A percentile compares a stretch with the other conserved stretches of the same genome.
Evolutionary conservation across 2,888 invertebrate genomes (phyloP).

Genomic region (Deroplatys truncata): DNA sequence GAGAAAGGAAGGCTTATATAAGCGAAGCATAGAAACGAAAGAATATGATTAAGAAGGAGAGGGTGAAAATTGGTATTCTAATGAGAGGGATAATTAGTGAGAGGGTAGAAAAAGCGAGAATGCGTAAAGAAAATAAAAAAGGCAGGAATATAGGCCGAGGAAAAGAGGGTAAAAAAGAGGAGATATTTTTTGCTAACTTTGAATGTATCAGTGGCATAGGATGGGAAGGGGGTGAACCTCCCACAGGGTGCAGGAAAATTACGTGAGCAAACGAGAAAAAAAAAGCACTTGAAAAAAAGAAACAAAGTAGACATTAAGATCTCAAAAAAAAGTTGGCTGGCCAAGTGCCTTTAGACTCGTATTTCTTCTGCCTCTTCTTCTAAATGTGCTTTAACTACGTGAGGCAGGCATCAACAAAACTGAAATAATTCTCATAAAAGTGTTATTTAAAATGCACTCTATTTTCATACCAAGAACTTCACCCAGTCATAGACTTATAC

Average conservation of each 20-base stretch:
- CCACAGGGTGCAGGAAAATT: neutral
- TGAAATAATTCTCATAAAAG: too few species aligned
- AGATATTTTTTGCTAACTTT: neutral
- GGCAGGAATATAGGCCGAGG: neutral
- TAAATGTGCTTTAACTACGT: too few species aligned
- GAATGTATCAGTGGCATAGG: neutral
- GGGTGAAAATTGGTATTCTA: neutral
- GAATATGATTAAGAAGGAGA: neutral
- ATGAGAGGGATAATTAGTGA: neutral
- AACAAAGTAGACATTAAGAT: too few species aligned
- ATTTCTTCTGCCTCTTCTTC: too few species aligned
- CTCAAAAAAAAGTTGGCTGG: too few species aligned
- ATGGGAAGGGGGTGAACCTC: neutral
- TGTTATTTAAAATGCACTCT: too few species aligned
- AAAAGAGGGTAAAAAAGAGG: neutral
- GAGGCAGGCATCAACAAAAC: too few species aligned
- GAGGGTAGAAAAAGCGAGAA: neutral
- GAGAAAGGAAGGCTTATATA: neutral
- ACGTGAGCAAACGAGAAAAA: neutral
- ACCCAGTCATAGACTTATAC: too few species aligned
- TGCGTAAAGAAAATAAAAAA: neutral
- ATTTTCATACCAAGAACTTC: too few species aligned
- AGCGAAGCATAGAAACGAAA: neutral
- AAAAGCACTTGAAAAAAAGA: too few species aligned
- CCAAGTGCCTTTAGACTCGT: too few species aligned